Percentiles rank a stretch among this genome's conserved stretches.
These are phyloP conservation scores for Mormyrus proboscirostris DNA, from an alignment of 2,797 vertebrate species.

Conservation along the genomic window DNA sequence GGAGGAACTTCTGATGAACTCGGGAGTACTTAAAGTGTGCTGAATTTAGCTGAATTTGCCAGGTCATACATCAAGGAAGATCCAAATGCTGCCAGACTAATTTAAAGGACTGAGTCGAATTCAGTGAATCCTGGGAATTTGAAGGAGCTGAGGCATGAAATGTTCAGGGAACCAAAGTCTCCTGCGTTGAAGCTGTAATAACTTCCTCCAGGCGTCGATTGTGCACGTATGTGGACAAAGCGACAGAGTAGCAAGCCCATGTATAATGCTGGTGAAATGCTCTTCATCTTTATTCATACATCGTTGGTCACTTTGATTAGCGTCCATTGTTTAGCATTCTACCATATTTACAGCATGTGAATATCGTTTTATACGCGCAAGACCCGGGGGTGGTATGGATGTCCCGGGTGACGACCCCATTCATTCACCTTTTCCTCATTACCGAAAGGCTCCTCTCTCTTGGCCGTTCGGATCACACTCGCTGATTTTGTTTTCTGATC, in stretches of 20 bases:
- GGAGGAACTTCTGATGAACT: neutral
- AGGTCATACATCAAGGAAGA: neutral
- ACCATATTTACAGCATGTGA: neutral
- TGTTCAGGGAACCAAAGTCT: too few species aligned
- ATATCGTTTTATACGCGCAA: neutral
- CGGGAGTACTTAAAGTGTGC: neutral
- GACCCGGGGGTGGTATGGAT: neutral
- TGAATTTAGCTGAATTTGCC: neutral
- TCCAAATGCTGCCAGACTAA: constrained; percentile 21
- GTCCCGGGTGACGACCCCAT: neutral
- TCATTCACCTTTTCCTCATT: neutral
- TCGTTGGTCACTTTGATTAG: neutral
- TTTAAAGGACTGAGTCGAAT: neutral
- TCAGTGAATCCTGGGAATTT: neutral
- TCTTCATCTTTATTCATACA: neutral
- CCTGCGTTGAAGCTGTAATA: constrained; percentile 2
- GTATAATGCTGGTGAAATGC: neutral
- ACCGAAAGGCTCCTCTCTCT: neutral
- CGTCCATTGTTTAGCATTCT: neutral
- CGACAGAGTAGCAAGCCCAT: neutral
- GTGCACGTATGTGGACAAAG: neutral
- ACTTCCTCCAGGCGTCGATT: neutral
- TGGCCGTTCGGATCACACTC: neutral
- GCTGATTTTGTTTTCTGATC: neutral
- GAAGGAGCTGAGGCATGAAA: too few species aligned